phyloP scores from a whole-genome alignment of 1,140 invertebrate genomes.

The Solenopsis invicta region DNA sequence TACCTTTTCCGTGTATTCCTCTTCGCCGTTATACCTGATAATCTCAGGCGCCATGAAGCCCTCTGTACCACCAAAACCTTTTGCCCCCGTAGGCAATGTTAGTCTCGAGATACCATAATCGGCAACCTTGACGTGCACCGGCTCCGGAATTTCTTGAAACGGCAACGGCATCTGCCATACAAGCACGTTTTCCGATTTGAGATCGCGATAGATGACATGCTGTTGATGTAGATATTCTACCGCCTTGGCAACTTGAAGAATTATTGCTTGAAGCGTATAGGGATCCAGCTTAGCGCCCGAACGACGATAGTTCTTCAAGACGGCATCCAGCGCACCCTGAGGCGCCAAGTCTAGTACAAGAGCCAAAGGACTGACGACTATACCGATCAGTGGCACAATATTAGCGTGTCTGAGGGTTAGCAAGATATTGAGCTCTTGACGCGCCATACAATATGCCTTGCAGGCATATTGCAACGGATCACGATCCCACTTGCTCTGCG shows the following conservation, averaged over 20 bases:
- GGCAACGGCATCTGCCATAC: conserved; percentile 97
- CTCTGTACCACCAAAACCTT: conserved; percentile 98
- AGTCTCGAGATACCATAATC: conserved; percentile 98
- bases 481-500: conserved; percentile 95
- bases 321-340: conserved; percentile 94
- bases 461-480: conserved; percentile 96
- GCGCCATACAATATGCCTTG: conserved; percentile 97
- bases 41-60: conserved; percentile 99
- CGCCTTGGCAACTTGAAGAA: conserved; percentile 96
- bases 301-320: conserved; percentile 93
- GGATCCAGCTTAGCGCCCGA: conserved; percentile 94
- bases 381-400: conserved; percentile 97
- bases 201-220: conserved; percentile 97
- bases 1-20: conserved; percentile 99
- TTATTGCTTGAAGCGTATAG: conserved; percentile 94
- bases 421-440: conserved; percentile 97
- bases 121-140: conserved; percentile 96
- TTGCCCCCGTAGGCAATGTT: conserved; percentile 95
- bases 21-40: conserved; percentile 98
- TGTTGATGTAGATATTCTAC: conserved; percentile 98
- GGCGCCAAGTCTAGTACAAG: conserved; percentile 97
- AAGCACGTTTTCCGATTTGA: conserved; percentile 99
- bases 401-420: conserved; percentile 95
- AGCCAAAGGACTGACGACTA: conserved; percentile 95
- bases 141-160: conserved; percentile 89